phyloP scores from a whole-genome alignment of 1,140 invertebrate species.

The Drosophila repletoides region DNA sequence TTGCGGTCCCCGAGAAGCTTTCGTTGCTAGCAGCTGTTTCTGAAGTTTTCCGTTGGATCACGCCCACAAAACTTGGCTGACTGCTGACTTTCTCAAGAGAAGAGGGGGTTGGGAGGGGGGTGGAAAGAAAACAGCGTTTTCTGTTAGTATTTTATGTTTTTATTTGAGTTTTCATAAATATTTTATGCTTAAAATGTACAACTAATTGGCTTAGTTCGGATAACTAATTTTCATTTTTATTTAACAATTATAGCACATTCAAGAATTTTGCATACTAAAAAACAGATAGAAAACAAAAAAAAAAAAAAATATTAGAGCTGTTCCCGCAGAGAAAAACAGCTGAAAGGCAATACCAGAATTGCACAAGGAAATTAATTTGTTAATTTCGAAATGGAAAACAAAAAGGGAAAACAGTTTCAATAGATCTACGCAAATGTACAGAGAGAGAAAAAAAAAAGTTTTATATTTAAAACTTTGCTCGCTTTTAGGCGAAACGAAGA shows the following conservation, averaged over 20 bases:
- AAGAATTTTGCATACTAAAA: conserved; percentile 39
- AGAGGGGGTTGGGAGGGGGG: too few relatives aligned
- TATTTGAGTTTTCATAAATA: conserved; percentile 78
- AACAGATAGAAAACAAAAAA: conserved; percentile 25
- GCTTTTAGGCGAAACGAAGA: conserved; percentile 9
- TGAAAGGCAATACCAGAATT: conserved; percentile 65
- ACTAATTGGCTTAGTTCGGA: conserved; percentile 70
- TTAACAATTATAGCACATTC: conserved; percentile 77
- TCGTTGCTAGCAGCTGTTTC: neutral
- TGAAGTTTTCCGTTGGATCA: too few relatives aligned
- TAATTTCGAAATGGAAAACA: conserved; percentile 11
- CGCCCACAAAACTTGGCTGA: too few relatives aligned
- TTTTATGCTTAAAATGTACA: conserved; percentile 71
- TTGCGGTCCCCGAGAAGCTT: conserved; percentile 16
- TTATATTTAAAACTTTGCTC: conserved; percentile 6
- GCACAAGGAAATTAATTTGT: conserved; percentile 46
- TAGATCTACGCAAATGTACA: conserved; percentile 44
- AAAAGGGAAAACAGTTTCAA: neutral
- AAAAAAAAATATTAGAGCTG: conserved; percentile 19
- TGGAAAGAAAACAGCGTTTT: too few relatives aligned
- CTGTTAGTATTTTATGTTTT: conserved; percentile 60
- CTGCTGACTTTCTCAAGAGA: too few relatives aligned
- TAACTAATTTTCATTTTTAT: conserved; percentile 59
- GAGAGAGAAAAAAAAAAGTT: neutral
- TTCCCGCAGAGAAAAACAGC: conserved; percentile 16